Evolutionary conservation across 2,888 invertebrate genomes (phyloP), one percentile per base, ranked within the genome.

Genomic region (Sphaeridia pumilis): DNA sequence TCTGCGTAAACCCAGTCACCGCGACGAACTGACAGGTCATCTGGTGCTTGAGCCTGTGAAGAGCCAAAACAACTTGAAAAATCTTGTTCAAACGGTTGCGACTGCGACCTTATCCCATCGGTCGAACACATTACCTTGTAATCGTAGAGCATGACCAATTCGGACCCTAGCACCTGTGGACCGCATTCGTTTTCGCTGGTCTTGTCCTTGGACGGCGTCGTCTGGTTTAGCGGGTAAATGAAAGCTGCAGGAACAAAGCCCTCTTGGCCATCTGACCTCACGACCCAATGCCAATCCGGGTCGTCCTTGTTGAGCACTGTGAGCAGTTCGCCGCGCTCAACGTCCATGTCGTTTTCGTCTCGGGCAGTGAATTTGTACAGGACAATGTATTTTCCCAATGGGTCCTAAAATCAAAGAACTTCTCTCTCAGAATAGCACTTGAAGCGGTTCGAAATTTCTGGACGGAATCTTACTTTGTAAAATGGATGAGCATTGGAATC

Each of bases 1-100:
- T 93, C 92, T 0, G 92, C 92, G 72, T 92, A 93, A 62, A 94
- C 88, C 88, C 90, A 90, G 69, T 94, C 92, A 7, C 93, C 92
- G 51, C 90, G 77, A 63, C 86, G 78, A 56, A 93, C 89, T 4
- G 87, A 85, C 54, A 94, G 73, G 73, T 92, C 92, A 69, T 92
- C 90, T 0, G 90, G 88, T 41, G 90, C 89, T 75, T 92, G 89
- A 42, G 92, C 86, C 81, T 82, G 66, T 44, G 49, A 38, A 17
- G 12, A 21, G 42, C 31, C 20, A 42, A 17, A 49, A 10, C 22
- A 28, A 28, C 20, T 5, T 21, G 14, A 14, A n/a, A n/a, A 43
- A 22, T 12, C 14, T 14, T 21, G 22, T 17, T n/a, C n/a, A n/a
- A n/a, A n/a, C n/a, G n/a, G n/a, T n/a, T n/a, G n/a, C n/a, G n/a